Conservation (phyloP, 1,140 invertebrate species). For the Caenorhabditis briggsae region DNA sequence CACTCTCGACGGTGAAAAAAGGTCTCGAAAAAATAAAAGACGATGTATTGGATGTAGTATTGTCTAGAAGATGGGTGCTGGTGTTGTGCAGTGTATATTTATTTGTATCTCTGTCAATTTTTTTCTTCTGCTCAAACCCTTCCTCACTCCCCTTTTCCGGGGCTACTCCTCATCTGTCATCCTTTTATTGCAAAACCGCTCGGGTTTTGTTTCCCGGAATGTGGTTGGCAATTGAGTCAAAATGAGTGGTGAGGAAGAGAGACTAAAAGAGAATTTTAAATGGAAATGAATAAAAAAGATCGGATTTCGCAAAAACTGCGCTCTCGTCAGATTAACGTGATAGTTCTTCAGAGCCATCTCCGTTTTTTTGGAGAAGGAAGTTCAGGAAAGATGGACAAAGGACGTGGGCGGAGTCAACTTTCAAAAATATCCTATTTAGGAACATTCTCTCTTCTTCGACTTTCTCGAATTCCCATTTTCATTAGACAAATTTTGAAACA, state of each 20-base stretch:
- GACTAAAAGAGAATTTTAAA: constrained; percentile 36
- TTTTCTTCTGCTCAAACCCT: not conserved
- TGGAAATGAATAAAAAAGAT: constrained; percentile 41
- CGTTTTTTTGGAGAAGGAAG: not conserved
- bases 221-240: constrained; percentile 31
- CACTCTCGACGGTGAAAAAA: constrained; percentile 22
- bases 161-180: constrained; percentile 3
- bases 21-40: constrained; percentile 34
- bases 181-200: constrained; percentile 21
- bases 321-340: constrained; percentile 1
- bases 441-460: not conserved
- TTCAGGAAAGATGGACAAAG: not conserved
- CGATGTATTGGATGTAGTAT: not conserved
- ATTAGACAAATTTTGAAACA: too few relatives aligned
- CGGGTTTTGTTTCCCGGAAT: not conserved
- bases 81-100: not conserved
- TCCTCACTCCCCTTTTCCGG: too few relatives aligned
- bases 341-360: constrained; percentile 12
- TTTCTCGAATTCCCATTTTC: not conserved
- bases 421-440: constrained; percentile 41
- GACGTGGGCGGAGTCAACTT: constrained; percentile 32
- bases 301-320: constrained; percentile 28
- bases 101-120: constrained; percentile 55
- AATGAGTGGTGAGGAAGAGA: constrained; percentile 28
- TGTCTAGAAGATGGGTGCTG: not conserved